These are phyloP conservation scores for Drosophila novamexicana DNA, from an alignment of 1,140 invertebrate species.

Conservation along the genomic window DNA sequence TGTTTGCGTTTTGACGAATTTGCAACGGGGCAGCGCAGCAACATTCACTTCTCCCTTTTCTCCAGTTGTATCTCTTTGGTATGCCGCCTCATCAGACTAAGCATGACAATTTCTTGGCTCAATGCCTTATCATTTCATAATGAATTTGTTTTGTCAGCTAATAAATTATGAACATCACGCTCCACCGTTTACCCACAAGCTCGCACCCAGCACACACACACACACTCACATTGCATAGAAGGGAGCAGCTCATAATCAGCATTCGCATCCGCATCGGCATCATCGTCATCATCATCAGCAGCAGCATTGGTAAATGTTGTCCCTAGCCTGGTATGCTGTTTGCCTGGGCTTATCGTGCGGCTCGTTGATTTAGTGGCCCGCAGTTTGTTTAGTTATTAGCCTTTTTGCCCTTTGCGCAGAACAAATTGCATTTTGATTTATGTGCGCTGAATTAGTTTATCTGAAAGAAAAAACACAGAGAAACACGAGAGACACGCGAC, in stretches of 20 bases:
- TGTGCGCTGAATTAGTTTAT: conserved; percentile 70
- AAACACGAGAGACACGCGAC: conserved; percentile 37
- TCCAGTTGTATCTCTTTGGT: conserved; percentile 17
- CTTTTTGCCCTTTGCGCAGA: conserved; percentile 77
- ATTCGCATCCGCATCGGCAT: conserved; percentile 18
- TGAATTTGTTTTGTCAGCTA: conserved; percentile 83
- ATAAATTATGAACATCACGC: conserved; percentile 79
- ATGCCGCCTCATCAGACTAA: conserved; percentile 40
- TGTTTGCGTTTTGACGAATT: conserved; percentile 15
- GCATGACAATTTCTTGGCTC: conserved; percentile 67
- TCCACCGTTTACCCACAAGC: conserved; percentile 45
- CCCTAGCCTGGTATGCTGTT: conserved; percentile 26
- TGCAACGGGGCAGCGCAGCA: conserved; percentile 2
- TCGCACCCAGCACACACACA: neutral
- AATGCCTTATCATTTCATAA: conserved; percentile 76
- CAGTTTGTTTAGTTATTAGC: conserved; percentile 82
- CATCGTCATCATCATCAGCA: conserved; percentile 4
- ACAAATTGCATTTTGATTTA: conserved; percentile 83
- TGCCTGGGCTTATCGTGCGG: conserved; percentile 68
- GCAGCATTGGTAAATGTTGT: conserved; percentile 57
- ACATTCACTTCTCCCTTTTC: conserved; percentile 5
- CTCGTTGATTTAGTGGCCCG: conserved; percentile 76
- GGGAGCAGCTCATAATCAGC: conserved; percentile 71
- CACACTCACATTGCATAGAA: conserved; percentile 8
- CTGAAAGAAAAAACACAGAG: conserved; percentile 21